Evolutionary conservation across 2,113 vertebrate species (phyloP), one percentile per base, ranked within the genome.

Genomic region (Azemiops feae): DNA sequence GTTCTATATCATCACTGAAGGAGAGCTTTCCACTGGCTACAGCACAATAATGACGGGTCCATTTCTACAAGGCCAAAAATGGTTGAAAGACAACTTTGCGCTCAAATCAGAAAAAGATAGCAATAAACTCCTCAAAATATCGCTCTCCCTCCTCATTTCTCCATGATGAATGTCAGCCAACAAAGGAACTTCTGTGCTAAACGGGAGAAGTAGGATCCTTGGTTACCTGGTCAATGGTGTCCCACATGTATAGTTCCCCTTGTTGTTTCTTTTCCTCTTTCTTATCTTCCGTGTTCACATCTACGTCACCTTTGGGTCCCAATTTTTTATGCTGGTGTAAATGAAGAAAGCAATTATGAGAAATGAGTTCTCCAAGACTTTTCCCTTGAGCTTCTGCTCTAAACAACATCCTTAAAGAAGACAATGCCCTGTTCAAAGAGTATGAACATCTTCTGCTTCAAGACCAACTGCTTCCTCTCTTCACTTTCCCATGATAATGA

Each of bases 231-330:
- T 99, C 98, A n/a, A 99, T 99, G 60, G 98, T 97, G 87, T 99
- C 99, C 99, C 99, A 99, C 98, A 99, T 99, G 93, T 98, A 98
- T 93, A 99, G 98, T 57, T 99, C 98, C 52, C 99, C 99, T 92
- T 99, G 98, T 58, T 98, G 95, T 95, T 98, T 98, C 95, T 98
- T 97, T 94, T 99, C 98, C 43, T 98, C 99, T 53, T 95, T 98
- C 94, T 96, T 96, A 47, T 98, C 98, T 85, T 99, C 98, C 90
- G 98, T 88, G 58, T 97, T 98, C 85, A 97, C 96, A n/a, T 97
- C 97, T 23, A 97, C 95, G 0, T 98, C 98, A 2, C 97, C 98
- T 50, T 97, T 97, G 45, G 97, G 97, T 3, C 97, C 99, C 92
- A 99, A 96, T 95, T 99, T 99, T 97, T 99, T 99, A 96, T 99